Base-by-base conservation (phyloP, 2,888 invertebrate genomes). In the Branchellion lobata region DNA sequence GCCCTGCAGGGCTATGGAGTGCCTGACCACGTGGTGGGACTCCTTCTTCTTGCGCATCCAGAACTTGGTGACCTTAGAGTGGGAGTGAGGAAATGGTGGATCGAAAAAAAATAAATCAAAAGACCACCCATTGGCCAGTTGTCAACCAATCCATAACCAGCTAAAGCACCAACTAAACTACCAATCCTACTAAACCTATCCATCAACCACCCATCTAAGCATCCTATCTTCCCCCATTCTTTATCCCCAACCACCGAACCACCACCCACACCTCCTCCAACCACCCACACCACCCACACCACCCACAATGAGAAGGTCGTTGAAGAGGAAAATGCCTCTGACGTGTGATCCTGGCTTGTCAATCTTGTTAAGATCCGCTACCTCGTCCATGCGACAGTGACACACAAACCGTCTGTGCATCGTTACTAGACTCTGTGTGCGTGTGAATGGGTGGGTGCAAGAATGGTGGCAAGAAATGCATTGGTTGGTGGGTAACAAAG, bases 341-440 rank as follows among this genome's bases (percentile, higher is more conserved):
- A 82, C 82, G 78, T 83, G 83, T 11, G 82, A 82, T 3, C 83
- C 82, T 3, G 81, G 79, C 69, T 82, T 82, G 61, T 84, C 83
- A 29, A 77, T 57, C 89, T 96, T 97, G 87, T 94, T 92, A 83
- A 95, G 92, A 87, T 99, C 98, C 0, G 94, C 93, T 84, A 99
- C 96, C 89, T 99, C 98, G 88, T 98, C 97, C 2, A 99, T 91
- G 0, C 98, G 92, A 86, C 99, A 99, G 89, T 98, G 99, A 89
- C 99, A 99, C 29, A 99, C 98, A 72, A 99, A 91, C 80, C 99
- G 91, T 5, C 99, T 92, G 87, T 98, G 97, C 0, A 98, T 95
- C 83, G 97, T 88, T 0, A 96, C 95, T 88, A 99, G 90, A 79
- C 83, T 84, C 86, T 80, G 77, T 33, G 53, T 18, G 8, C 36